phyloP scores from a whole-genome alignment of 2,113 vertebrate genomes.

The Pelecanus crispus region DNA sequence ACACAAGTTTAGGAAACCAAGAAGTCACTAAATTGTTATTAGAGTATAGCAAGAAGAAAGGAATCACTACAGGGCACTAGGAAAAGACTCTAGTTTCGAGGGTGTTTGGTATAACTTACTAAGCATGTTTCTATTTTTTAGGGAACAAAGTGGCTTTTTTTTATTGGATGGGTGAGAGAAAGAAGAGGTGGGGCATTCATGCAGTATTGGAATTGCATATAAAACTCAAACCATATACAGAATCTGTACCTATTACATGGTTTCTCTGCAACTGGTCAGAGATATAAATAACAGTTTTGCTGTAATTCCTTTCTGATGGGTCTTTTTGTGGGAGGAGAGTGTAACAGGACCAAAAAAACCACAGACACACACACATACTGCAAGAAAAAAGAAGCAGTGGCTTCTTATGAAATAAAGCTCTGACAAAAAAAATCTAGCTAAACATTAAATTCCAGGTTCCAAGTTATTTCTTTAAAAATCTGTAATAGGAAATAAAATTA shows the following conservation, averaged over 20 bases:
- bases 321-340: neutral
- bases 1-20: neutral
- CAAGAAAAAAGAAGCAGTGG: neutral
- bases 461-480: neutral
- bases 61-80: neutral
- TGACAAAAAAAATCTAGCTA: neutral
- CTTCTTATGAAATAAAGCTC: neutral
- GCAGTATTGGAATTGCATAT: neutral
- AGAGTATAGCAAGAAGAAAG: neutral
- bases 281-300: neutral
- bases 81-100: neutral
- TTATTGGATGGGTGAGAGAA: neutral
- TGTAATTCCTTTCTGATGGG: neutral
- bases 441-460: neutral
- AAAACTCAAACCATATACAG: neutral
- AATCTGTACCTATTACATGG: neutral
- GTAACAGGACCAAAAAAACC: neutral
- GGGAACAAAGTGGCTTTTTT: fast-evolving
- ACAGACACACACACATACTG: fast-evolving
- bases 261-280: neutral
- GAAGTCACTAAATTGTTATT: neutral
- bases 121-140: neutral
- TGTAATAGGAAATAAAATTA: neutral
- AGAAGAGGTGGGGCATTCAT: neutral
- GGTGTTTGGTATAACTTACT: neutral